A percentile compares a stretch with the other conserved stretches of the same genome.
phyloP scores from a whole-genome alignment of 2,113 vertebrate species.

The Charina bottae region DNA sequence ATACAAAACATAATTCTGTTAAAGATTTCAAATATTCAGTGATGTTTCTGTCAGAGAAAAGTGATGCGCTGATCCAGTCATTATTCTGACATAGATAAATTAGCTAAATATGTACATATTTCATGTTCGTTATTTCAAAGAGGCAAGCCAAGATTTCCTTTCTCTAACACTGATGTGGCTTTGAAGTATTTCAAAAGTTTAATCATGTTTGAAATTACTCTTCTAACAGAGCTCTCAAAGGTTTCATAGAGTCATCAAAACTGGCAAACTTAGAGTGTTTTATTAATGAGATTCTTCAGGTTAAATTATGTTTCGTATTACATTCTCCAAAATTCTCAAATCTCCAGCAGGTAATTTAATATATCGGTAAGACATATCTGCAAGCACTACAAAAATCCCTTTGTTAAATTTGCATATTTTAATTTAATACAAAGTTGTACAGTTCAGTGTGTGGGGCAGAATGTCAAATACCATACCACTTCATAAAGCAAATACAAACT shows the following conservation, averaged over 20 bases:
- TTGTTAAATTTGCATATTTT: conserved; percentile 51
- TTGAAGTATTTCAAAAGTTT: conserved; percentile 21
- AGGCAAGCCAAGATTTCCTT: neutral
- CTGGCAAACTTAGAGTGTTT: conserved; percentile 41
- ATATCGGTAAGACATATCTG: conserved; percentile 35
- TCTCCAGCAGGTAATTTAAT: conserved; percentile 65
- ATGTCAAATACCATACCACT: conserved; percentile 20
- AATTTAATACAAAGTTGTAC: conserved; percentile 30
- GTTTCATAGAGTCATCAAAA: conserved; percentile 39
- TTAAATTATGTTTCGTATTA: conserved; percentile 62
- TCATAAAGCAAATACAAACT: conserved; percentile 3
- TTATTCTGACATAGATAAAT: conserved; percentile 1
- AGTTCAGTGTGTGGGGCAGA: conserved; percentile 12
- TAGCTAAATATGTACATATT: conserved; percentile 3
- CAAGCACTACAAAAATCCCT: conserved; percentile 52
- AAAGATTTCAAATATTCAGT: conserved; percentile 27
- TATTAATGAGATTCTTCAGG: conserved; percentile 58
- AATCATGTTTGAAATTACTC: conserved; percentile 46
- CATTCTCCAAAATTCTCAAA: conserved; percentile 56
- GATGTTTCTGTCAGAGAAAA: conserved; percentile 8
- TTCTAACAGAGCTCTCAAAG: conserved; percentile 44
- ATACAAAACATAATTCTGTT: conserved; percentile 30
- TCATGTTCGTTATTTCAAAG: conserved; percentile 27
- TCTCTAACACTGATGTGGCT: neutral
- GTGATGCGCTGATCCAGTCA: neutral